These are phyloP conservation scores for Hartigia nigra DNA, from an alignment of 2,888 invertebrate genomes.

Conservation along the genomic window DNA sequence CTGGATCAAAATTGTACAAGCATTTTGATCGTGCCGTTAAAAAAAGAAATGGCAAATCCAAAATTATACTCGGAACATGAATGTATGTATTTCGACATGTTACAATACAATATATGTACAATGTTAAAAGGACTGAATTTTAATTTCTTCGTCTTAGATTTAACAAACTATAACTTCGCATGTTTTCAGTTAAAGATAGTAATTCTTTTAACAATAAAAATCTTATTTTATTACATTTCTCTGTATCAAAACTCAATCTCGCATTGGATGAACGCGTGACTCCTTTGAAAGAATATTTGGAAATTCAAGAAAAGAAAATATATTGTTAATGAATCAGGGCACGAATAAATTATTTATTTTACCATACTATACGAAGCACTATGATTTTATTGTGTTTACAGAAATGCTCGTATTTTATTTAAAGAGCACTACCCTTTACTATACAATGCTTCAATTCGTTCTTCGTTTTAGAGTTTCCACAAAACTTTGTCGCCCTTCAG, in stretches of 20 bases:
- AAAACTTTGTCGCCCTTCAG: not conserved
- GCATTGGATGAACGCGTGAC: not conserved
- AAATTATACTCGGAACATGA: not conserved
- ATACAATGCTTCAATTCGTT: not conserved
- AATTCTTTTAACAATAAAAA: not conserved
- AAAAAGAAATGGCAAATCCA: not conserved
- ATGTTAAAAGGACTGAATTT: constrained; percentile 23
- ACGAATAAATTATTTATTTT: not conserved
- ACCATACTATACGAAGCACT: not conserved
- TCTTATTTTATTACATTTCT: not conserved
- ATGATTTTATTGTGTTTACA: not conserved
- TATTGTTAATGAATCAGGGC: not conserved
- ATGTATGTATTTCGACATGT: constrained; percentile 5
- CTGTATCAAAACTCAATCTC: not conserved
- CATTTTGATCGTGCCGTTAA: not conserved
- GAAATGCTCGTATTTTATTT: not conserved
- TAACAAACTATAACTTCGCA: not conserved
- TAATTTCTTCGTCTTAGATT: not conserved
- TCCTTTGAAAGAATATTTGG: not conserved
- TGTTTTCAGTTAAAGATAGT: constrained; percentile 19
- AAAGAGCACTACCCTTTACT: not conserved
- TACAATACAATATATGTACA: constrained; percentile 23
- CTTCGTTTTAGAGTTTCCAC: not conserved
- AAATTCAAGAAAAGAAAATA: constrained; percentile 6
- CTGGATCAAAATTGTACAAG: not conserved